phyloP scores from a whole-genome alignment of 2,797 vertebrate genomes.

The Nyctibius grandis region DNA sequence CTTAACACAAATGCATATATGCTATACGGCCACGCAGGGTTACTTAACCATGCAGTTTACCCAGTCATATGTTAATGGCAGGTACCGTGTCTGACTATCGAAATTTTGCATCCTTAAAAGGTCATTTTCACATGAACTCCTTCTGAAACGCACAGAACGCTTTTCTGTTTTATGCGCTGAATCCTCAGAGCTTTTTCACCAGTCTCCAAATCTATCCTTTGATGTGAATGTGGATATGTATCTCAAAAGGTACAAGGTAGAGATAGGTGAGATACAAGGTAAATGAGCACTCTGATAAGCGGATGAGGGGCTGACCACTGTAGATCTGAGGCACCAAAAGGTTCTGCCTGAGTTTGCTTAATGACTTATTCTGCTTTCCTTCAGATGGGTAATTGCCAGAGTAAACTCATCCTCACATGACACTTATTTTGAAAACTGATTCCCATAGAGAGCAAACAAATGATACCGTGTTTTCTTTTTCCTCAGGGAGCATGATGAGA shows the following conservation, averaged over 20 bases:
- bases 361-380: slow-evolving; percentile 1
- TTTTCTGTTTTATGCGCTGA: not conserved
- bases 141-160: not conserved
- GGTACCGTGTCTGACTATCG: not conserved
- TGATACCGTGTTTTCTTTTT: not conserved
- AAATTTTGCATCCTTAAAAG: not conserved
- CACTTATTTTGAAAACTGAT: not conserved
- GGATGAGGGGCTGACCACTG: not conserved
- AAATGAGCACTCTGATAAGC: not conserved
- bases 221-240: not conserved
- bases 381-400: not conserved
- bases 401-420: slow-evolving; percentile 7
- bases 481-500: not conserved
- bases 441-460: slow-evolving; percentile 27
- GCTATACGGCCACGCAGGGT: not conserved
- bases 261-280: not conserved
- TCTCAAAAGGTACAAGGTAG: not conserved
- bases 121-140: not conserved
- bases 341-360: not conserved
- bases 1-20: not conserved
- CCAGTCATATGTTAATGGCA: not conserved
- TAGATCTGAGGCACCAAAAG: not conserved
- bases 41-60: not conserved
- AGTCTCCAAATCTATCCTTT: not conserved
- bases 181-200: not conserved